Evolutionary conservation across 2,888 invertebrate genomes (phyloP).

Genomic region (Ormyrus rosae): DNA sequence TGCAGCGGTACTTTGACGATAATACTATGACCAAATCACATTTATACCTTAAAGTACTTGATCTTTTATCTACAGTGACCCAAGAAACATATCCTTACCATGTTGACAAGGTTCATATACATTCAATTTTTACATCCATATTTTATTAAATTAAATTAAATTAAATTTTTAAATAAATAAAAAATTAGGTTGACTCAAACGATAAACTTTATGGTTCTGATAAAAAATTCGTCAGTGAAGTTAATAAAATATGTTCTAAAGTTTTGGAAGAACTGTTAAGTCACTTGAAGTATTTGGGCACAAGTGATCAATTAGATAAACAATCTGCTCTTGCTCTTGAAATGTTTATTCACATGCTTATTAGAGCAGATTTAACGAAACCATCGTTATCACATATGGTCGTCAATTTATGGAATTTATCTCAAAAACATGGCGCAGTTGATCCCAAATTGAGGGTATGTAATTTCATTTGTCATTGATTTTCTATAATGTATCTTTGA

Average conservation of each 20-base stretch:
- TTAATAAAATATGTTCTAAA: conserved; percentile 86
- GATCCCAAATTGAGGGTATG: conserved; percentile 78
- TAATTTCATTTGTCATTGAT: not conserved
- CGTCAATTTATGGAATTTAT: conserved; percentile 88
- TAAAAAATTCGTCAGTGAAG: conserved; percentile 88
- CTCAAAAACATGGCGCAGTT: conserved; percentile 81
- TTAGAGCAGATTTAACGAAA: conserved; percentile 81
- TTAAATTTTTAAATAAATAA: conserved; percentile 46
- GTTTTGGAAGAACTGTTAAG: conserved; percentile 88
- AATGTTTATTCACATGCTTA: conserved; percentile 82
- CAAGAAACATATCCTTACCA: conserved; percentile 92
- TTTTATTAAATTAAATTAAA: conserved; percentile 12
- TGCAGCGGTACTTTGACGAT: conserved; percentile 85
- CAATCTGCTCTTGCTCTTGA: conserved; percentile 87
- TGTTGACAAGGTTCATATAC: conserved; percentile 79
- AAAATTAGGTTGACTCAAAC: conserved; percentile 89
- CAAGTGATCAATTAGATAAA: conserved; percentile 80
- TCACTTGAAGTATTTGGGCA: conserved; percentile 81
- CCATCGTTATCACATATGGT: conserved; percentile 83
- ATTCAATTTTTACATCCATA: not conserved
- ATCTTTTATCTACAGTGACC: conserved; percentile 86
- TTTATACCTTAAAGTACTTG: conserved; percentile 86
- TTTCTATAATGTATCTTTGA: not conserved
- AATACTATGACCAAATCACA: conserved; percentile 82
- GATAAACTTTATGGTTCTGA: conserved; percentile 94